Evolutionary conservation across 2,113 vertebrate species (phyloP), one percentile per base, ranked within the genome.

Genomic region (Actenoides lindsayi): DNA sequence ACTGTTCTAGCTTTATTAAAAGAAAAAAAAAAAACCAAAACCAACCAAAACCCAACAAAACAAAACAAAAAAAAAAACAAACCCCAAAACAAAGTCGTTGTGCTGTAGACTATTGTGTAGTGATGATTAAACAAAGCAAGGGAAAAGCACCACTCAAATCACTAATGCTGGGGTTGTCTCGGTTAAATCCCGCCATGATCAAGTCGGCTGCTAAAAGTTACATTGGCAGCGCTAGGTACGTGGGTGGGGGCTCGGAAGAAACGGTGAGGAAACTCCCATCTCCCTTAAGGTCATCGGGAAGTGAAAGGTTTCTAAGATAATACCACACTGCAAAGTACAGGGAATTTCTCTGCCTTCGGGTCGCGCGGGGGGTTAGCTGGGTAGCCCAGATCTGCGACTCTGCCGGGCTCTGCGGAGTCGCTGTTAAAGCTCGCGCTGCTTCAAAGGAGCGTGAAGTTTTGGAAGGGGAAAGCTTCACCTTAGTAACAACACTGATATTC

Each of bases 1-100:
- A 98, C 97, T 98, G 98, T 97, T 98, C 97, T 98, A 98, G 97
- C 96, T 96, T 97, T 98, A 98, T 98, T 97, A 97, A 98, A 98
- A 98, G 96, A 68, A 95, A 87, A 95, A 78, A 91, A 77, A 90
- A 95, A 96, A 96, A 93, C 6, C 42, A 42, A 42, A 41, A 41
- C 41, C 41, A 60, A 62, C n/a, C n/a, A 59, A 64, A 42, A 14
- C 30, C 30, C 21, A 35, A 87, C 10, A 73, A 85, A 87, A 93
- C 71, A 84, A 80, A 94, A 35, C 13, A 30, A 54, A 54, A 39
- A 7, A 68, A 48, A 44, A 42, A 7, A 69, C n/a, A 44, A 42
- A 35, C 15, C 41, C 37, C 37, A 81, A 80, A 89, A 96, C 42
- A 96, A 97, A 96, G 56, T 97, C 9, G 14, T 97, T 97, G 98